Evolutionary conservation across 2,888 invertebrate species (phyloP), one percentile per base, ranked within the genome.

Genomic region (Trichogramma dendrolimi): DNA sequence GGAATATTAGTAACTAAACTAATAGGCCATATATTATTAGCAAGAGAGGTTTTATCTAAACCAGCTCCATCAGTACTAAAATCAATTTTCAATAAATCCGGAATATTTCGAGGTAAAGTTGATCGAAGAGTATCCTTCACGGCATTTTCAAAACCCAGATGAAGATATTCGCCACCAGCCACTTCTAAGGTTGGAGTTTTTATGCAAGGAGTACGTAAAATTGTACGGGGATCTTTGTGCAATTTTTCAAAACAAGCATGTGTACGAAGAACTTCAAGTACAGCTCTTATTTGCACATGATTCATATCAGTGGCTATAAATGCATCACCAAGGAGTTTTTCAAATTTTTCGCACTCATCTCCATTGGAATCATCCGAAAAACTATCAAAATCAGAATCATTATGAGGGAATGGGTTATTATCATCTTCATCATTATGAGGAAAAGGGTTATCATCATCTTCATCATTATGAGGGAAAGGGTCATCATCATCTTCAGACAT

Each of bases 21-120:
- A 6, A 57, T 44, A 4, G 50, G 57, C 57, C 57, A 57, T 5
- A 57, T 50, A 6, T 57, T 57, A n/a, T 38, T n/a, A 10, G 4
- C 6, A 14, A 14, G 14, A 1, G 14, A 14, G 14, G 14, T 14
- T 38, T 57, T 57, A n/a, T 50, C 57, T 5, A 55, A 10, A 4
- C 10, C 27, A 4, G 38, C 46, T n/a, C 11, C 46, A 38, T 55
- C 39, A 38, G 50, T 57, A 39, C 50, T 57, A 5, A 57, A 50
- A 50, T 57, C 57, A 5, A 50, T n/a, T 57, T 57, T 2, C 38
- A 57, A 39, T 27, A 10, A 6, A 8, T 56, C 42, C 1, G 56
- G 55, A 11, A 47, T 47, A 4, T 41, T 10, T 51, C 4, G 5
- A 5, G 27, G 2, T 39, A 46, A 39, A 2, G 54, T 55, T 4